Conservation (phyloP, 2,113 vertebrate genomes). For the human (Homo sapiens) region GRCh38 chr12:39069501-39070000, state of each 20-base stretch:
- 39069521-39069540: background rate
- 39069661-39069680: background rate
- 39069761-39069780: background rate
- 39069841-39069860: constrained; percentile 9
- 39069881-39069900: constrained; percentile 43
- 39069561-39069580: background rate
- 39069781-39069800: background rate
- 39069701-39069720: background rate
- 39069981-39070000: constrained; percentile 26
- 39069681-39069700: background rate
- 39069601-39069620: background rate
- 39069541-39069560: background rate
- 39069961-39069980: constrained; percentile 24
- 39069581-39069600: background rate
- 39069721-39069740: background rate
- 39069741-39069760: background rate
- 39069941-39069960: constrained; percentile 54
- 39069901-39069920: background rate
- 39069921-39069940: background rate
- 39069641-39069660: constrained; percentile 2
- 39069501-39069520: background rate
- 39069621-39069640: background rate
- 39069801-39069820: background rate
- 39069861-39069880: constrained; percentile 21
- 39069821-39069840: background rate